Conservation (phyloP, 2,888 invertebrate species). For the Acrobasis repandana region DNA sequence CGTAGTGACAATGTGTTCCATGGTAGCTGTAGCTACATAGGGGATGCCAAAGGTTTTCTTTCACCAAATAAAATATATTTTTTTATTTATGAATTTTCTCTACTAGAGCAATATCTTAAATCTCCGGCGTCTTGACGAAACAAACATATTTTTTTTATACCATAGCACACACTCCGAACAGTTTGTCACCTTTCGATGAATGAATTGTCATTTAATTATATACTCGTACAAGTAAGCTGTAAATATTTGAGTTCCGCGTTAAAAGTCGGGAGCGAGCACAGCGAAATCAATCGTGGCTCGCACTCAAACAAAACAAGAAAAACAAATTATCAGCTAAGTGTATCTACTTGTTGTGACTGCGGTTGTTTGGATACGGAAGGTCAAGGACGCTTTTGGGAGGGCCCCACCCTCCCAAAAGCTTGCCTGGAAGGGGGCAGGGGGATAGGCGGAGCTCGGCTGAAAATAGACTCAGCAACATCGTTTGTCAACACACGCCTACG, state of each 20-base stretch:
- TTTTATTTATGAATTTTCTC: too few relatives aligned
- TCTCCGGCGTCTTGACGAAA: too few relatives aligned
- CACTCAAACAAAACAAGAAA: conserved; percentile 34
- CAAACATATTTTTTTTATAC: too few relatives aligned
- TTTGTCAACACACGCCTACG: conserved; percentile 82
- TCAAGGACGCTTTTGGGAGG: conserved; percentile 67
- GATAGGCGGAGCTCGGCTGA: conserved; percentile 58
- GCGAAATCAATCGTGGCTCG: conserved; percentile 23
- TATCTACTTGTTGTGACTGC: conserved; percentile 71
- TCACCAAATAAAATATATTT: too few relatives aligned
- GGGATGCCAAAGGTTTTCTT: too few relatives aligned
- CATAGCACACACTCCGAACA: neutral
- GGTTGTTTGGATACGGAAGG: conserved; percentile 80
- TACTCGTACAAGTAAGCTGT: neutral
- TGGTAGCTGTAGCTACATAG: too few relatives aligned
- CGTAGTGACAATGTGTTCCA: too few relatives aligned
- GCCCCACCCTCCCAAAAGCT: too few relatives aligned
- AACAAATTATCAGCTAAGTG: conserved; percentile 50
- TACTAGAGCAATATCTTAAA: too few relatives aligned
- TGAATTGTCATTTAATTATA: neutral
- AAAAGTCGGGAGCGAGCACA: neutral
- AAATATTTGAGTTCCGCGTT: conserved; percentile 13
- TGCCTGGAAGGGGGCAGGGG: conserved; percentile 33
- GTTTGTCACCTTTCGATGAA: neutral
- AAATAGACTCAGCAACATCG: conserved; percentile 74